Evolutionary conservation across 2,797 vertebrate genomes (phyloP).

Genomic region (Miichthys miiuy): DNA sequence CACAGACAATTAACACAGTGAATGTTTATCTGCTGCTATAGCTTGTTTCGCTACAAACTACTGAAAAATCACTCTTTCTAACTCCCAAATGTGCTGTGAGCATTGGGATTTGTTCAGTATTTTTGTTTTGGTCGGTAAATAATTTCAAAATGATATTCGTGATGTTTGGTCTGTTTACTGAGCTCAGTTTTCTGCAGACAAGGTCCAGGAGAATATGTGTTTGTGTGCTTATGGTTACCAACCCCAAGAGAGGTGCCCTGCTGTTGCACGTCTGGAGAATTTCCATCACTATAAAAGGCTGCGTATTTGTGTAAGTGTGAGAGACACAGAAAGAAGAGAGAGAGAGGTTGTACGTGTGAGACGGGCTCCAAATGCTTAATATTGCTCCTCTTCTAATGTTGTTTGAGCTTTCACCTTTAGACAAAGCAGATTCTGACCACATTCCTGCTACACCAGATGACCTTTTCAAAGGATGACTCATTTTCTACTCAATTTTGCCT

Average conservation of each 20-base stretch:
- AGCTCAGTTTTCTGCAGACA: conserved; percentile 27
- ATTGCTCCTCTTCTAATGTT: conserved; percentile 37
- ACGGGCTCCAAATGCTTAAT: conserved; percentile 5
- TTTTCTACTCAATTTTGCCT: conserved; percentile 24
- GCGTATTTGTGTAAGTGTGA: not conserved
- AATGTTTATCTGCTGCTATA: conserved; percentile 51
- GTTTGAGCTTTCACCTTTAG: conserved; percentile 43
- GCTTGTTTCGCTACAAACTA: conserved; percentile 42
- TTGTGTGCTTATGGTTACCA: conserved; percentile 67
- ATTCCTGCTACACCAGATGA: conserved; percentile 11
- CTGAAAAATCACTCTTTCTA: conserved; percentile 23
- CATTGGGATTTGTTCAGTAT: not conserved
- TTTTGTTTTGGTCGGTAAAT: not conserved
- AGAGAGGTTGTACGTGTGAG: not conserved
- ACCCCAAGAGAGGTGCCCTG: conserved; percentile 60
- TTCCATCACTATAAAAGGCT: conserved; percentile 65
- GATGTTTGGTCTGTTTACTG: conserved; percentile 33
- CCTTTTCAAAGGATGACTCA: conserved; percentile 46
- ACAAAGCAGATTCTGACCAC: conserved; percentile 9
- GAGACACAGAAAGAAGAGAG: not conserved
- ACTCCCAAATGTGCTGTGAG: conserved; percentile 4
- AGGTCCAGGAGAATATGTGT: conserved; percentile 53
- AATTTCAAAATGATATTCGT: conserved; percentile 25
- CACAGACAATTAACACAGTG: conserved; percentile 65
- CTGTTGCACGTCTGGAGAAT: conserved; percentile 62